Evolutionary conservation across 1,140 invertebrate genomes (phyloP).

Genomic region (Atta cephalotes): DNA sequence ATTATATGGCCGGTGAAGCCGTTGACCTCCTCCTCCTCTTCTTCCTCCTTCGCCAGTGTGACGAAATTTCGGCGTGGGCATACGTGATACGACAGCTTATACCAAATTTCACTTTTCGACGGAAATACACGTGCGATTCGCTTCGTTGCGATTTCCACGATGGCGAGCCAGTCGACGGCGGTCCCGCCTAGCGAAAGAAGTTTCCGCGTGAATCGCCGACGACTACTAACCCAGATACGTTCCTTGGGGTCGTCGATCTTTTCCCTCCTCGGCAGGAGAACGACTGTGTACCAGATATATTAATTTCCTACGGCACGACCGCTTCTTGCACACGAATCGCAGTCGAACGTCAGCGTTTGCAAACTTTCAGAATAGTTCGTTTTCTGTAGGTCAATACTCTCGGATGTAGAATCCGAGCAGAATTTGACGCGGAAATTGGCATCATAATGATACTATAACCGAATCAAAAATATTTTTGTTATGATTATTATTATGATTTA

Average conservation of each 20-base stretch:
- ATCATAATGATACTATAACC: neutral
- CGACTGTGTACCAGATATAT: conserved; percentile 83
- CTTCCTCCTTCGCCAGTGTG: conserved; percentile 19
- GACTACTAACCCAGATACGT: conserved; percentile 86
- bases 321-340: conserved; percentile 69
- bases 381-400: conserved; percentile 56
- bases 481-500: neutral
- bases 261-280: conserved; percentile 80
- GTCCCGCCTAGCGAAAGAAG: conserved; percentile 75
- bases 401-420: conserved; percentile 11
- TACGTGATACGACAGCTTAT: conserved; percentile 35
- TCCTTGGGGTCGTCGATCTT: conserved; percentile 85
- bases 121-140: conserved; percentile 68
- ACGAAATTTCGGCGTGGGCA: conserved; percentile 69
- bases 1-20: conserved; percentile 63
- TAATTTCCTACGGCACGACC: conserved; percentile 80
- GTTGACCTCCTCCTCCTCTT: conserved; percentile 41
- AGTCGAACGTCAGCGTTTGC: conserved; percentile 29
- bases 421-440: neutral
- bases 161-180: conserved; percentile 21
- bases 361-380: conserved; percentile 58
- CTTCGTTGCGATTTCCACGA: conserved; percentile 81
- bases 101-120: conserved; percentile 83
- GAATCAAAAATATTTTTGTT: neutral
- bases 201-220: conserved; percentile 84